Percentiles rank a stretch among this genome's conserved stretches.
Conservation (phyloP, 2,113 vertebrate species). For the Anolis carolinensis region DNA sequence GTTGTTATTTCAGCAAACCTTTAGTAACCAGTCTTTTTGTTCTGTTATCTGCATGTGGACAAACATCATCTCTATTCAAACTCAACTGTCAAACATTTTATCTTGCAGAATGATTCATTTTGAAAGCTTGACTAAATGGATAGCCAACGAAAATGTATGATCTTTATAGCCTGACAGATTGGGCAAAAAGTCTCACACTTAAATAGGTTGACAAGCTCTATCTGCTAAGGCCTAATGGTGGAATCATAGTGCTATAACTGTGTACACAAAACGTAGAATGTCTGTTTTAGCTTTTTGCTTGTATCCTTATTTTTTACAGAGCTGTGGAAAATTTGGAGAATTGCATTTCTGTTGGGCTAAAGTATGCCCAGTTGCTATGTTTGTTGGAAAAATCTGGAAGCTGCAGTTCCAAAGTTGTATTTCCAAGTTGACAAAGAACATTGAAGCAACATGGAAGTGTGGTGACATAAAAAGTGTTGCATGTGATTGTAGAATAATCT, state of each 20-base stretch:
- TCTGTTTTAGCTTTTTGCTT: background rate
- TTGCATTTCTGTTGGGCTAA: too few species aligned
- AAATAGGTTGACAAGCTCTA: too few species aligned
- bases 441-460: background rate
- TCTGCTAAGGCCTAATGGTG: background rate
- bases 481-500: background rate
- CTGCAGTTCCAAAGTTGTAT: too few species aligned
- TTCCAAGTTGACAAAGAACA: too few species aligned
- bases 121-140: background rate
- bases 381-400: too few species aligned
- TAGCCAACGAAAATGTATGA: background rate
- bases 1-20: conserved; percentile 45
- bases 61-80: background rate
- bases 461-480: background rate
- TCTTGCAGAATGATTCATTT: background rate
- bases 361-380: too few species aligned
- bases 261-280: too few species aligned
- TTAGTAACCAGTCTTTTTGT: background rate
- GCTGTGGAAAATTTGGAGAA: too few species aligned
- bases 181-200: background rate
- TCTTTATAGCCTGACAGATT: background rate
- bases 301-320: background rate
- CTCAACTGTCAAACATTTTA: background rate
- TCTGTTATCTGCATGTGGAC: background rate
- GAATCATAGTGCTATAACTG: too few species aligned